A percentile compares a stretch with the other conserved stretches of the same genome.
These are phyloP conservation scores for Campoplex capitator DNA, from an alignment of 2,888 invertebrate genomes.

Conservation along the genomic window DNA sequence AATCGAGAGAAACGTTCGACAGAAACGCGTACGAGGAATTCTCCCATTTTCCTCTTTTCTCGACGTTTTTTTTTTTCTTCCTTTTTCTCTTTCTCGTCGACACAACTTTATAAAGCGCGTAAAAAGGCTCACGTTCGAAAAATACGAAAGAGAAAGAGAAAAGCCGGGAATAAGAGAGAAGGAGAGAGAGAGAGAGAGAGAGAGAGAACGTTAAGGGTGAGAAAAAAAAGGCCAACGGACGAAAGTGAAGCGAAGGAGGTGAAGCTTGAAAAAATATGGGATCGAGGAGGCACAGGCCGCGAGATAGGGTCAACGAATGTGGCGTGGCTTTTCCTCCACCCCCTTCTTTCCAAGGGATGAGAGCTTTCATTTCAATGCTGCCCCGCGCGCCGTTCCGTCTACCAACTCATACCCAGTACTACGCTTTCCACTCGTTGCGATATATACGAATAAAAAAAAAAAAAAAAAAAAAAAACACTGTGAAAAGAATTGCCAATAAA, in stretches of 20 bases:
- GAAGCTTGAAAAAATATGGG: constrained; percentile 76
- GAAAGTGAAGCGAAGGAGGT: constrained; percentile 55
- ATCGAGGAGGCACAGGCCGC: constrained; percentile 76
- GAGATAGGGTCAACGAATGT: constrained; percentile 76
- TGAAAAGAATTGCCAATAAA: constrained; percentile 45
- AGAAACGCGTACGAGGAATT: constrained; percentile 14
- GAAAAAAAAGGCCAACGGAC: constrained; percentile 28
- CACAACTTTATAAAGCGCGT: constrained; percentile 61
- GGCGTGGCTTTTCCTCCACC: constrained; percentile 68
- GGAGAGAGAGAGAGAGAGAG: constrained; percentile 54
- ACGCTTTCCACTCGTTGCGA: constrained; percentile 35
- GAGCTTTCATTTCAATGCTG: constrained; percentile 36
- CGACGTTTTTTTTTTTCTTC: constrained; percentile 8
- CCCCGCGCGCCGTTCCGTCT: constrained; percentile 54
- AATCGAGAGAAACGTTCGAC: constrained; percentile 61
- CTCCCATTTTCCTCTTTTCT: constrained; percentile 22
- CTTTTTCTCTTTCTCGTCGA: constrained; percentile 21
- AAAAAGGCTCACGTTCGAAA: constrained; percentile 44
- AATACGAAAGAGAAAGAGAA: constrained; percentile 58
- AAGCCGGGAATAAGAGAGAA: constrained; percentile 39
- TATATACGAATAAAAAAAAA: constrained; percentile 26
- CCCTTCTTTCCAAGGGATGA: constrained; percentile 48
- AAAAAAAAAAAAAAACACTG: background rate
- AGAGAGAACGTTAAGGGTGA: constrained; percentile 46
- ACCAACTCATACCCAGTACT: constrained; percentile 39